Base-by-base conservation (phyloP, 2,113 vertebrate species). In the Salvator merianae region DNA sequence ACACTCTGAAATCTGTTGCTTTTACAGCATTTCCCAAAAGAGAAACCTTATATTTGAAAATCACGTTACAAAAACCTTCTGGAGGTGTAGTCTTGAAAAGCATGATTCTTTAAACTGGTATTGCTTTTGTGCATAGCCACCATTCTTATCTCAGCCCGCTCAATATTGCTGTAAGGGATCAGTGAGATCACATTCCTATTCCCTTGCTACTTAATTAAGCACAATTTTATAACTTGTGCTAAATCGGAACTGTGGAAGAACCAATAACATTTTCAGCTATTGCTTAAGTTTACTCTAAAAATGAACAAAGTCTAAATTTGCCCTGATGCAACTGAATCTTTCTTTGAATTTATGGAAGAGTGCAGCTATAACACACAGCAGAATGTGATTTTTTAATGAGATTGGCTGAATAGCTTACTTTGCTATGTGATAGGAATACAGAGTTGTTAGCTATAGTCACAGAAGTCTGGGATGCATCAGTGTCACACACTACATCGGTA, bases 401-500 rank as follows among this genome's bases (percentile, higher is more conserved):
- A 53, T 30, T 43, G 30, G 16, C 20, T 62, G 36, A 77, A 71
- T 63, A 43, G 30, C 28, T 79, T 79, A 43, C 22, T 38, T n/a
- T 71, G 50, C 38, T 62, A n/a, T n/a, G 62, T 43, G 38, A 38
- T 79, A 78, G 26, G 68, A 72, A 62, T 72, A 43, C 38, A 63
- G 50, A 40, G 22, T 79, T 84, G 70, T 78, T 72, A 63, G 66
- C 55, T 78, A 69, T 55, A 84, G 32, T 72, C 38, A 47, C 66
- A 65, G 53, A 63, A 18, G 53, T 32, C 68, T 79, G 68, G 38
- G 36, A 79, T 47, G 38, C 72, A 69, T 77, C 82, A 38, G 14
- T 78, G 34, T 78, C 34, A 16, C 47, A 62, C 65, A 34, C 76
- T 63, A 34, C 76, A 79, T 47, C 53, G 72, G 76, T 63, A 84